A percentile compares a stretch with the other conserved stretches of the same genome.
These are phyloP conservation scores for Tridacna gigas DNA, from an alignment of 2,888 invertebrate genomes.

Conservation along the genomic window DNA sequence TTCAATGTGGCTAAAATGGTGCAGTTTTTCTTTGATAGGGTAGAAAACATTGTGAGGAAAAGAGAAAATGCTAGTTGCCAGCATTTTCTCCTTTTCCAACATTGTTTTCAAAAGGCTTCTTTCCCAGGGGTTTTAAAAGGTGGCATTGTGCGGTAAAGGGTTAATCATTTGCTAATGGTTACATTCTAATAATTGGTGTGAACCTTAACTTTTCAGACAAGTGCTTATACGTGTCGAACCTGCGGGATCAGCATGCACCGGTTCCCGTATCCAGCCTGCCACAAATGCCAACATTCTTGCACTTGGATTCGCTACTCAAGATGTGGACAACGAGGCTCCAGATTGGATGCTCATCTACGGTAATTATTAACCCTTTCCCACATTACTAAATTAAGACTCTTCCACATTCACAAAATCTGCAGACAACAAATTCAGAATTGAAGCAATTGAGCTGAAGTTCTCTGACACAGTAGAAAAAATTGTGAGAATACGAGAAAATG, in stretches of 20 bases:
- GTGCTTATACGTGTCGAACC: slow-evolving; percentile 80
- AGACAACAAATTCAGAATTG: too few relatives aligned
- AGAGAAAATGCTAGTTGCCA: neutral
- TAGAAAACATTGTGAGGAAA: neutral
- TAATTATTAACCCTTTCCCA: slow-evolving; percentile 39
- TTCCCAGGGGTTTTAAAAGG: neutral
- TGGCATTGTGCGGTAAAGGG: neutral
- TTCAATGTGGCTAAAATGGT: too few relatives aligned
- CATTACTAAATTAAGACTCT: too few relatives aligned
- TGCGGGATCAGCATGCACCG: slow-evolving; percentile 76
- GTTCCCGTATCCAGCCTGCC: slow-evolving; percentile 74
- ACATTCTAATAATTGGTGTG: neutral
- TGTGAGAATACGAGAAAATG: too few relatives aligned
- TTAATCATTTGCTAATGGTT: neutral
- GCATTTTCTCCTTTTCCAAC: neutral
- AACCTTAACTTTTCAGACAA: slow-evolving; percentile 67
- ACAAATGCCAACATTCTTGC: slow-evolving; percentile 75
- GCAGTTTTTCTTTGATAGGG: too few relatives aligned
- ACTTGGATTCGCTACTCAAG: slow-evolving; percentile 75
- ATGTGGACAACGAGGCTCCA: slow-evolving; percentile 78
- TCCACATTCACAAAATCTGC: too few relatives aligned
- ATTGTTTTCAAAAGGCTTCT: neutral
- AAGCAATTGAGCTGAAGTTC: too few relatives aligned
- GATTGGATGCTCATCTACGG: slow-evolving; percentile 83
- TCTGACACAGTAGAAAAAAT: too few relatives aligned